phyloP scores from a whole-genome alignment of 1,140 invertebrate genomes.

The Periplaneta americana region DNA sequence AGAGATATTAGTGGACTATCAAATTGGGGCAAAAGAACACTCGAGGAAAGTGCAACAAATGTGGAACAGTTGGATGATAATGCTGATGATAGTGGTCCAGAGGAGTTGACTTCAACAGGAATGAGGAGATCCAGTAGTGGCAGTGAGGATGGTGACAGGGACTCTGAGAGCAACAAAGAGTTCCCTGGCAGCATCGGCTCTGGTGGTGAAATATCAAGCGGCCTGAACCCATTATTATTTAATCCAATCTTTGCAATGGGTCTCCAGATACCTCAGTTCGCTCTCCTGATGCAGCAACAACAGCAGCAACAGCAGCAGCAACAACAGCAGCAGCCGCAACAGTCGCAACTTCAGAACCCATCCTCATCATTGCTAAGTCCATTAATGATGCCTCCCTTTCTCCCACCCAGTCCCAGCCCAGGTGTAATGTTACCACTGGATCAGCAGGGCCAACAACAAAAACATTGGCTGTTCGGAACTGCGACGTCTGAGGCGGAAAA shows the following conservation, averaged over 20 bases:
- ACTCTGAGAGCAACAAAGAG: background rate
- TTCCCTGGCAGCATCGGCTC: background rate
- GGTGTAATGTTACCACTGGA: background rate
- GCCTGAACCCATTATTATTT: background rate
- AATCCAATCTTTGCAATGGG: slow-evolving; percentile 14
- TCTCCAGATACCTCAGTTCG: slow-evolving; percentile 11
- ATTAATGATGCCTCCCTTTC: background rate
- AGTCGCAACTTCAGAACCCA: background rate
- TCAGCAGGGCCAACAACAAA: background rate
- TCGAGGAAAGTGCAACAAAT: background rate
- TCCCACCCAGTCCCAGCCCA: background rate
- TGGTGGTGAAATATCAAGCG: background rate
- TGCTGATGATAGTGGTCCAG: background rate
- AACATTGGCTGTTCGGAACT: background rate
- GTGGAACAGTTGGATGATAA: background rate
- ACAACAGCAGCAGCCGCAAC: slow-evolving; percentile 1
- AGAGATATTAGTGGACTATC: background rate
- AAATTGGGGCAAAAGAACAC: background rate
- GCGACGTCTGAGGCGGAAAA: background rate
- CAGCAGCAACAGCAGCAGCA: slow-evolving; percentile 10
- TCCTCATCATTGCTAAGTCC: background rate
- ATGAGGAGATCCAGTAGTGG: background rate
- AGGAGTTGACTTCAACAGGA: background rate
- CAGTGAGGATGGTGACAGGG: slow-evolving; percentile 4
- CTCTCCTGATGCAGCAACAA: slow-evolving; percentile 11